These are phyloP conservation scores for Chesias legatella DNA, from an alignment of 2,888 invertebrate genomes.

Conservation along the genomic window DNA sequence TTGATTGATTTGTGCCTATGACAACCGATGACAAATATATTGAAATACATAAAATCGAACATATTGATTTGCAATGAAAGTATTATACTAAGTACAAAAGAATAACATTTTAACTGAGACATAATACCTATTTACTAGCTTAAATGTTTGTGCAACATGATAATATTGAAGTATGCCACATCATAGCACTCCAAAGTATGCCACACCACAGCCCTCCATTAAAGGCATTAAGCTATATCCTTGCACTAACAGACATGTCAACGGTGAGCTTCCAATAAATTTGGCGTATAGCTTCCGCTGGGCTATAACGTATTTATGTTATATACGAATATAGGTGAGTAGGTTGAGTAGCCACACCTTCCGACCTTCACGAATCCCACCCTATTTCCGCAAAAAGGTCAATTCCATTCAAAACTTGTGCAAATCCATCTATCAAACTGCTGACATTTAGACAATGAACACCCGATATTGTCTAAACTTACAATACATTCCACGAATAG, in stretches of 20 bases:
- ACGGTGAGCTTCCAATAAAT: slow-evolving; percentile 4
- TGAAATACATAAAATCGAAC: too few relatives aligned
- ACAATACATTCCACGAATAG: slow-evolving; percentile 25
- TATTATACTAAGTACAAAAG: too few relatives aligned
- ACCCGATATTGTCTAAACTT: slow-evolving; percentile 32
- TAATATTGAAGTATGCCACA: too few relatives aligned
- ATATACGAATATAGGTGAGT: slow-evolving; percentile 17
- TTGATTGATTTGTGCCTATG: slow-evolving; percentile 25
- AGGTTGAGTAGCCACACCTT: slow-evolving; percentile 33
- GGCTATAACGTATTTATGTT: slow-evolving; percentile 1
- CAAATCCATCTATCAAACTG: slow-evolving; percentile 52
- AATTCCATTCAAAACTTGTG: slow-evolving; percentile 44
- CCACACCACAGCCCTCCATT: too few relatives aligned
- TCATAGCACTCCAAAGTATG: too few relatives aligned
- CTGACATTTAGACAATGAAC: slow-evolving; percentile 52
- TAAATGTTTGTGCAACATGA: too few relatives aligned
- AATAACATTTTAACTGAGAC: too few relatives aligned
- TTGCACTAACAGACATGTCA: not conserved
- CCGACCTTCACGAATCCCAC: slow-evolving; percentile 41
- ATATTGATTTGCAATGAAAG: too few relatives aligned
- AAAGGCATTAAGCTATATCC: not conserved
- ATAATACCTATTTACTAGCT: too few relatives aligned
- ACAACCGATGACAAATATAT: slow-evolving; percentile 29
- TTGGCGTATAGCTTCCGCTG: slow-evolving; percentile 12
- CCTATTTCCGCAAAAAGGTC: slow-evolving; percentile 48